Base-by-base conservation (phyloP, 2,888 invertebrate genomes). In the Carcina quercana region DNA sequence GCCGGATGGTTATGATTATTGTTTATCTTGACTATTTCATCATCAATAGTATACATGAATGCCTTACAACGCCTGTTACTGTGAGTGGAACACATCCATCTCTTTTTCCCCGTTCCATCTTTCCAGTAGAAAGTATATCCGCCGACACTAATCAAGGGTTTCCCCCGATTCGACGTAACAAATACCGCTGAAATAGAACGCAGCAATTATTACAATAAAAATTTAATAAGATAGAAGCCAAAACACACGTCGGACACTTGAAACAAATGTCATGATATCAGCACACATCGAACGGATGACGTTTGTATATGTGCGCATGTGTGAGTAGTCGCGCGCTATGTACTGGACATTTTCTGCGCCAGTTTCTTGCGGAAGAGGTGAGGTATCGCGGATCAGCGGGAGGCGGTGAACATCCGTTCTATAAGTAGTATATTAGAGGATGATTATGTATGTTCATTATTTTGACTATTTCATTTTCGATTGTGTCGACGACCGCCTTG, bases 21-120 rank as follows among this genome's bases (percentile, higher is more conserved):
- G 0, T 32, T 21, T 0, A 46, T 22, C 19, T 40, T 44, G 1
- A 55, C 20, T 4, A 59, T 19, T 32, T 47, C 19, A 17, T 47
- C 34, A 2, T 38, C 36, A 4, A 37, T 15, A 2, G 53, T 53
- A 25, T 37, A 32, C 1, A 51, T 35, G 4, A 27, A 15, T 0
- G 55, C 58, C 0, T 25, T 20, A 25, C 59, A 60, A n/a, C 43
- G 43, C 22, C 31, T 50, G 17, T 29, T 32, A 15, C 44, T 36
- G 26, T 57, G 50, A 0, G 54, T 46, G 2, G 50, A 53, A 27
- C 59, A 60, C 2, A 38, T 17, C 58, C 59, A 58, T 0, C 25
- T 44, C 20, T 37, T 46, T 4, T 15, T 3, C 1, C 35, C 33
- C 5, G 13, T 13, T 0, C 24, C 25, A 1, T 2, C 6, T 11